Evolutionary conservation across 2,797 vertebrate genomes (phyloP).

Genomic region (Rousettus madagascariensis): DNA sequence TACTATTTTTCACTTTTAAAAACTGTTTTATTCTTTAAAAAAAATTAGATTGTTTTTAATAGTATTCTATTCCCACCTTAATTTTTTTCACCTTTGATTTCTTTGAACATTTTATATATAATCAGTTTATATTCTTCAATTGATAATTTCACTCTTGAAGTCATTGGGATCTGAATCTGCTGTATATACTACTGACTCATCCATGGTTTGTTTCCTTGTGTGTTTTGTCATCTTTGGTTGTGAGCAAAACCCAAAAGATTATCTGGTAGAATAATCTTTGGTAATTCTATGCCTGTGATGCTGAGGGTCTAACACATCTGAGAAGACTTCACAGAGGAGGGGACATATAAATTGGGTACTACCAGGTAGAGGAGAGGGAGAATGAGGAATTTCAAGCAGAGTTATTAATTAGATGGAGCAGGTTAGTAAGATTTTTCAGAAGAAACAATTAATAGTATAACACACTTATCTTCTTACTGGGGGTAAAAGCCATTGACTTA

Average conservation of each 20-base stretch:
- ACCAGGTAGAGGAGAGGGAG: not conserved
- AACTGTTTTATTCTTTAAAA: not conserved
- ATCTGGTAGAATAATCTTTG: not conserved
- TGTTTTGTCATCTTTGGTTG: not conserved
- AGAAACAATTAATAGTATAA: not conserved
- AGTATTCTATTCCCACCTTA: not conserved
- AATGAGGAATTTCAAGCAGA: not conserved
- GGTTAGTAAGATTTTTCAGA: not conserved
- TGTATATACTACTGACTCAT: not conserved
- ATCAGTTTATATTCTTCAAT: not conserved
- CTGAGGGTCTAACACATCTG: not conserved
- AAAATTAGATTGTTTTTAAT: not conserved
- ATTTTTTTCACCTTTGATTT: not conserved
- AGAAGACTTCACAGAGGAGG: not conserved
- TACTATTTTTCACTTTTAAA: not conserved
- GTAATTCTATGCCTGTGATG: not conserved
- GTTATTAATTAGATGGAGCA: not conserved
- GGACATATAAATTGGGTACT: not conserved
- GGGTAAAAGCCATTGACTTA: not conserved
- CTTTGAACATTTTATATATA: not conserved
- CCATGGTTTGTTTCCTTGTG: not conserved
- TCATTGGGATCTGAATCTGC: not conserved
- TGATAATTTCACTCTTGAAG: not conserved
- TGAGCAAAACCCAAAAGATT: not conserved
- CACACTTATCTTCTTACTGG: not conserved